Conservation (phyloP, 1,140 invertebrate species). For the Drosophila neocordata region DNA sequence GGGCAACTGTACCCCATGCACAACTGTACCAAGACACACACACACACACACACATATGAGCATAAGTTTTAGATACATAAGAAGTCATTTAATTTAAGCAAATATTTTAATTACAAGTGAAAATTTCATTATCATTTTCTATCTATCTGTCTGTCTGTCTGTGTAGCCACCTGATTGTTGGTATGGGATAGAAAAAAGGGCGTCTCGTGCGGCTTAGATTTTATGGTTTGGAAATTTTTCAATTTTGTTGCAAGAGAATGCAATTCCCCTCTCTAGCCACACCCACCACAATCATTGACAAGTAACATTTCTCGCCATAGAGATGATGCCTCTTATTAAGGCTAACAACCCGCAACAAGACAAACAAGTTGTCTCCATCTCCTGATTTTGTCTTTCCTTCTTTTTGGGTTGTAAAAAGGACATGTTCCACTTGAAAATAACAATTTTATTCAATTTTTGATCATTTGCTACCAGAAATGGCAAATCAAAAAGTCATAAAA, state of each 20-base stretch:
- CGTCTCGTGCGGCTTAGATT: conserved; percentile 46
- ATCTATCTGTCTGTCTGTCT: conserved; percentile 3
- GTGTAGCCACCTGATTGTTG: conserved; percentile 32
- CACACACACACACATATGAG: background rate
- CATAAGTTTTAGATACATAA: background rate
- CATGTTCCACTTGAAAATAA: conserved; percentile 81
- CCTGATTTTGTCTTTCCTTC: conserved; percentile 1
- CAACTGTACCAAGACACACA: background rate
- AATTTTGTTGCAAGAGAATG: conserved; percentile 52
- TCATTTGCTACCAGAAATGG: conserved; percentile 81
- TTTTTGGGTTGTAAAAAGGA: conserved; percentile 56
- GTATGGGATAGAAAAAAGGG: background rate
- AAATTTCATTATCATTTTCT: conserved; percentile 45
- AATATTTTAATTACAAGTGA: conserved; percentile 70
- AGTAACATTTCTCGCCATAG: conserved; percentile 6
- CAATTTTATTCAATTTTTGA: conserved; percentile 82
- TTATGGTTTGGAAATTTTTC: conserved; percentile 77
- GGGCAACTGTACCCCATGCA: conserved; percentile 7
- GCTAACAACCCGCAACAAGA: conserved; percentile 76
- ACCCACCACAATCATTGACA: background rate
- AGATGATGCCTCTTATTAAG: conserved; percentile 70
- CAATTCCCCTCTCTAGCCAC: background rate
- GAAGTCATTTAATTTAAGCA: conserved; percentile 55
- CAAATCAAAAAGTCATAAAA: conserved; percentile 81
- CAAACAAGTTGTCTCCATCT: conserved; percentile 35